These are phyloP conservation scores for Gibbula magus DNA, from an alignment of 2,888 invertebrate genomes.

Conservation along the genomic window DNA sequence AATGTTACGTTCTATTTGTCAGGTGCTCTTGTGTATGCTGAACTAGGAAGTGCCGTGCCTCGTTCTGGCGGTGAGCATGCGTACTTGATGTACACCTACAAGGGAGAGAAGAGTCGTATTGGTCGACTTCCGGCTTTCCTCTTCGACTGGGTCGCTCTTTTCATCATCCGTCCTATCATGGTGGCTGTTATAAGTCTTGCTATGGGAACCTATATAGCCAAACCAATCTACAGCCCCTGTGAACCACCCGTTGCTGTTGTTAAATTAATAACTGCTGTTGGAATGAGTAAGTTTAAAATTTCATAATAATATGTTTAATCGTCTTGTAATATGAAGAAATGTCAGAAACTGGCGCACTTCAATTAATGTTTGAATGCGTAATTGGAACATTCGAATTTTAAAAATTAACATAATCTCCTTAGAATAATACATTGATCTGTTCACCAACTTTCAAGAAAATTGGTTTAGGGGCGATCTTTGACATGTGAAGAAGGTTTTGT, in stretches of 20 bases:
- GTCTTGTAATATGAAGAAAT: too few relatives aligned
- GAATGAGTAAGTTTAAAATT: constrained; percentile 69
- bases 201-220: constrained; percentile 65
- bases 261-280: constrained; percentile 56
- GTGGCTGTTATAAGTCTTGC: constrained; percentile 76
- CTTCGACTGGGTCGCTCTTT: constrained; percentile 79
- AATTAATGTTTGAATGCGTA: too few relatives aligned
- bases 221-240: constrained; percentile 65
- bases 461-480: too few relatives aligned
- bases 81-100: constrained; percentile 76
- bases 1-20: constrained; percentile 19
- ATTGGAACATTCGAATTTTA: too few relatives aligned
- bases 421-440: too few relatives aligned
- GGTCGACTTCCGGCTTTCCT: constrained; percentile 76
- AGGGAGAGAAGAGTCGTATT: constrained; percentile 36
- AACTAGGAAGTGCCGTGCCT: constrained; percentile 86
- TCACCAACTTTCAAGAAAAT: too few relatives aligned
- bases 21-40: constrained; percentile 88
- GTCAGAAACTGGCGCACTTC: too few relatives aligned
- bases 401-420: too few relatives aligned
- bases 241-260: constrained; percentile 54
- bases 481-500: too few relatives aligned
- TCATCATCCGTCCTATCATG: constrained; percentile 73
- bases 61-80: constrained; percentile 89
- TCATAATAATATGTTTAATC: too few relatives aligned